A percentile compares a stretch with the other conserved stretches of the same genome.
phyloP scores from a whole-genome alignment of 2,888 invertebrate species.

The Noctua janthe region DNA sequence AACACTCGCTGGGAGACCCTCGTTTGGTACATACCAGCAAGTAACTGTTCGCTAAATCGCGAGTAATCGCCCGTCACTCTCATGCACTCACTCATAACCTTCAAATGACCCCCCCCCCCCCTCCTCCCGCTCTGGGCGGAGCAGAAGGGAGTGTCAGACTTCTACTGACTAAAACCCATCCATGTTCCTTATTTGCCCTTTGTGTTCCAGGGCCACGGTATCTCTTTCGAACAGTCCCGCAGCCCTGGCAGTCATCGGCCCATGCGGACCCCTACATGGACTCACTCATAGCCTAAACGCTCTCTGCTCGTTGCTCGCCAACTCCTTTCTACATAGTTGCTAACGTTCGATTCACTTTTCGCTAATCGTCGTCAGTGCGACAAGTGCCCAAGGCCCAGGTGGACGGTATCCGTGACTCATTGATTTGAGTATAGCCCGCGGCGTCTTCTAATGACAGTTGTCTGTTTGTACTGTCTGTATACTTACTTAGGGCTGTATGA shows the following conservation, averaged over 20 bases:
- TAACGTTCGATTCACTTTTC: not conserved
- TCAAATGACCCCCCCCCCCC: too few species aligned
- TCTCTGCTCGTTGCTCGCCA: not conserved
- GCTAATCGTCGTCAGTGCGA: not conserved
- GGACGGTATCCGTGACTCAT: conserved; percentile 61
- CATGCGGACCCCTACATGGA: too few species aligned
- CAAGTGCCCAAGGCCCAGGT: conserved; percentile 18
- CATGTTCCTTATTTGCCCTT: too few species aligned
- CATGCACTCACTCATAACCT: not conserved
- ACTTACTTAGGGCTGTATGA: conserved; percentile 28
- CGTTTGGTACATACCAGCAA: not conserved
- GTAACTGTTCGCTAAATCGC: not conserved
- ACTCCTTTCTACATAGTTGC: not conserved
- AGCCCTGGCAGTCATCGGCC: too few species aligned
- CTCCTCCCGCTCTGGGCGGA: too few species aligned
- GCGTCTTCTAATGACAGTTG: conserved; percentile 57
- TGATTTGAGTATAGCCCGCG: conserved; percentile 59
- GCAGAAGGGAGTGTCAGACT: too few species aligned
- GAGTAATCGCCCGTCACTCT: not conserved
- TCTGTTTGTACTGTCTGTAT: conserved; percentile 48
- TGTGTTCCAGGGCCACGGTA: too few species aligned
- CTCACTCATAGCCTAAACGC: not conserved
- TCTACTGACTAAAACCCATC: too few species aligned
- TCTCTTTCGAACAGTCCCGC: too few species aligned
- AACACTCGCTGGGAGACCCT: not conserved